phyloP scores from a whole-genome alignment of 2,797 vertebrate genomes.

The Sphenodon punctatus region DNA sequence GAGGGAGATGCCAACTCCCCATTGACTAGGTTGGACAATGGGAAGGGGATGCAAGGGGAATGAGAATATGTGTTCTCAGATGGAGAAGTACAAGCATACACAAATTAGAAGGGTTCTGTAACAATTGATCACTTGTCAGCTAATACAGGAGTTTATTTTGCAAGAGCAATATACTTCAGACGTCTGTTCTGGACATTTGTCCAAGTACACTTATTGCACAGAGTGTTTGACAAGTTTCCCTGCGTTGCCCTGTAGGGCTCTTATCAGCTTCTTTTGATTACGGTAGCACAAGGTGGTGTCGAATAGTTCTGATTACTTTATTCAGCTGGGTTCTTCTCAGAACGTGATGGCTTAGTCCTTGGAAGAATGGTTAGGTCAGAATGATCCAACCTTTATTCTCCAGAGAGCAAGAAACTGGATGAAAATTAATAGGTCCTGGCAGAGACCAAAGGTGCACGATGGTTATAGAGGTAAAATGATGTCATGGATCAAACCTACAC shows the following conservation, averaged over 20 bases:
- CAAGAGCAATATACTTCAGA: background rate
- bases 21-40: too few relatives aligned
- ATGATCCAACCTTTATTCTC: slow-evolving; percentile 18
- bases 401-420: background rate
- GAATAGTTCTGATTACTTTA: slow-evolving; percentile 35
- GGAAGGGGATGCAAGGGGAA: too few relatives aligned
- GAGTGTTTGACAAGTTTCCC: slow-evolving; percentile 10
- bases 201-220: background rate
- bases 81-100: too few relatives aligned
- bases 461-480: slow-evolving; percentile 1
- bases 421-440: slow-evolving; percentile 13
- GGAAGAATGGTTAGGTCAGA: slow-evolving; percentile 16
- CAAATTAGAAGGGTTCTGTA: background rate
- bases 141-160: background rate
- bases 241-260: background rate
- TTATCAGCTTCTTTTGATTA: slow-evolving; percentile 40
- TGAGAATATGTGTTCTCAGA: too few relatives aligned
- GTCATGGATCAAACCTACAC: background rate
- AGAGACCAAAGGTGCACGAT: slow-evolving; percentile 3
- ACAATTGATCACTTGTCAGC: background rate
- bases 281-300: slow-evolving; percentile 29
- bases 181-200: background rate
- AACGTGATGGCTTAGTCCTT: slow-evolving; percentile 40
- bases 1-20: too few relatives aligned
- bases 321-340: slow-evolving; percentile 68